These are phyloP conservation scores for Potamarius usumacintae DNA, from an alignment of 2,113 vertebrate species.

Conservation along the genomic window DNA sequence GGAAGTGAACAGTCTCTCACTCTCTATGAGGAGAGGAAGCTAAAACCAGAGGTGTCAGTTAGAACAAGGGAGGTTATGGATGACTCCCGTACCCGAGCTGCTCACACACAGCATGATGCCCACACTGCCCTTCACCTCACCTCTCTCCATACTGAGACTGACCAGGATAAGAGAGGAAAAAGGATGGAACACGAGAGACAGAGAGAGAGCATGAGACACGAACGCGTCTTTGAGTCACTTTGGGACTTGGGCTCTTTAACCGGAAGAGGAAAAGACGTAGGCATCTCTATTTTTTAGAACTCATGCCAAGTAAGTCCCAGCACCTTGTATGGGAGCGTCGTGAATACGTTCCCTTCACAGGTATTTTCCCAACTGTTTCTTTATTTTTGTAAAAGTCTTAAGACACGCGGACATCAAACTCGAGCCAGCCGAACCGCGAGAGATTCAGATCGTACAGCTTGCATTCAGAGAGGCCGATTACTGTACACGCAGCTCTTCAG, in stretches of 20 bases:
- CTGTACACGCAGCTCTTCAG: slow-evolving; percentile 75
- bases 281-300: slow-evolving; percentile 1
- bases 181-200: neutral
- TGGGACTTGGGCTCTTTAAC: slow-evolving; percentile 26
- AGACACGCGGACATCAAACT: slow-evolving; percentile 23
- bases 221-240: neutral
- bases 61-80: neutral
- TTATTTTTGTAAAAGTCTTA: slow-evolving; percentile 52
- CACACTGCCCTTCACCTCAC: slow-evolving; percentile 17
- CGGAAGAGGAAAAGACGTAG: slow-evolving; percentile 36
- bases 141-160: neutral
- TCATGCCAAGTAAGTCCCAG: slow-evolving; percentile 32
- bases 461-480: slow-evolving; percentile 77
- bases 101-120: neutral
- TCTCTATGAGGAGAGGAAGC: neutral
- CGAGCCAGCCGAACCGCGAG: slow-evolving; percentile 52
- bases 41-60: neutral
- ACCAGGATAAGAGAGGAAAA: neutral
- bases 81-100: neutral
- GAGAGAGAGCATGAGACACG: neutral
- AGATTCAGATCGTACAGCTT: slow-evolving; percentile 56
- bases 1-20: slow-evolving; percentile 61
- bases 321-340: neutral
- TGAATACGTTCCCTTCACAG: slow-evolving; percentile 39
- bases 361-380: slow-evolving; percentile 36